A percentile compares a stretch with the other conserved stretches of the same genome.
Evolutionary conservation across 2,888 invertebrate species (phyloP).

Genomic region (Cephalotes varians): DNA sequence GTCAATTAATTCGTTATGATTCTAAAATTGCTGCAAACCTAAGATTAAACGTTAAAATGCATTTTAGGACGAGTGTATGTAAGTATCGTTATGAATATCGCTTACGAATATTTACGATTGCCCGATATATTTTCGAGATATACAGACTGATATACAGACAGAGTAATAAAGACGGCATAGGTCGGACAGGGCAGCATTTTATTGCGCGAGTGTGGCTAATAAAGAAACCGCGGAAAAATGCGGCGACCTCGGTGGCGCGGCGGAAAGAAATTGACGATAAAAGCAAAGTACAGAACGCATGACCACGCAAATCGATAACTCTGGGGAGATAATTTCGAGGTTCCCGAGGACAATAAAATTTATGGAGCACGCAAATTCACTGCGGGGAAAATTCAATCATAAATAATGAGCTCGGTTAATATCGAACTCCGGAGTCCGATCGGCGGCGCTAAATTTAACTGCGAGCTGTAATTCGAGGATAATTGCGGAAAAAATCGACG

Average conservation of each 20-base stretch:
- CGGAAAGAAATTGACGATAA: constrained; percentile 31
- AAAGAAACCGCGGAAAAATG: background rate
- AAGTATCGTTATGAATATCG: background rate
- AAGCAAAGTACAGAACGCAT: background rate
- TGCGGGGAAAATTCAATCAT: constrained; percentile 33
- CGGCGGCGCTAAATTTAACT: constrained; percentile 27
- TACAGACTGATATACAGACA: too few species aligned
- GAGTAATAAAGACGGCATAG: constrained; percentile 7
- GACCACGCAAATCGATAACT: constrained; percentile 12
- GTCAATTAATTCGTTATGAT: background rate
- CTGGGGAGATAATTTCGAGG: constrained; percentile 31
- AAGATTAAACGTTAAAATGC: background rate
- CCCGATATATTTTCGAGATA: background rate
- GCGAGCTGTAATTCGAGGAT: constrained; percentile 9
- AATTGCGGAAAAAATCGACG: background rate
- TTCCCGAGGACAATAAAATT: constrained; percentile 33
- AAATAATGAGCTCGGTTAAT: constrained; percentile 42
- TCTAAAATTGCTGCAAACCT: too few species aligned
- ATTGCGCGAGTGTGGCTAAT: background rate
- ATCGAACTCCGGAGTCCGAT: background rate
- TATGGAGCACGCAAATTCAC: constrained; percentile 28
- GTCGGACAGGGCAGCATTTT: constrained; percentile 1
- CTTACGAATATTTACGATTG: constrained; percentile 15
- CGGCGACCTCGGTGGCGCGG: background rate
- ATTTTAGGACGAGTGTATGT: background rate